Conservation (phyloP, 2,797 vertebrate species). For the Fundulus diaphanus region DNA sequence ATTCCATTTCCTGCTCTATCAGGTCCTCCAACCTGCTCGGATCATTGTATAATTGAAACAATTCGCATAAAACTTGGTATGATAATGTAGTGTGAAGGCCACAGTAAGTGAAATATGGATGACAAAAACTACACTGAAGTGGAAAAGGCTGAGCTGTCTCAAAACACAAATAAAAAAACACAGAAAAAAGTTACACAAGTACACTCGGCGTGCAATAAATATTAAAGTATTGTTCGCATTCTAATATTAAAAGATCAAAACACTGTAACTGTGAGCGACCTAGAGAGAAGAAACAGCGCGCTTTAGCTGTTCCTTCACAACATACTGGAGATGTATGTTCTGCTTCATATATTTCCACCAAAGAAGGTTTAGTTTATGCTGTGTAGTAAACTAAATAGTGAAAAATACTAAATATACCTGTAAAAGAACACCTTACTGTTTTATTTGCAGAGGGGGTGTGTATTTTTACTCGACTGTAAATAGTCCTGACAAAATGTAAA, state of each 20-base stretch:
- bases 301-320: constrained; percentile 3
- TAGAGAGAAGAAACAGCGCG: constrained; percentile 5
- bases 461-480: constrained; percentile 11
- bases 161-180: not conserved
- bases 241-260: not conserved
- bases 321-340: constrained; percentile 9
- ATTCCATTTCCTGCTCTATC: constrained; percentile 83
- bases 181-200: not conserved
- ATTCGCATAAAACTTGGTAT: constrained; percentile 41
- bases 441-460: constrained; percentile 3
- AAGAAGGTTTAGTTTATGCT: not conserved
- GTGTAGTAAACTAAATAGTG: constrained; percentile 1
- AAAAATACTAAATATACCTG: constrained; percentile 1
- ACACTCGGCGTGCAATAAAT: not conserved
- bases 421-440: constrained; percentile 15
- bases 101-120: constrained; percentile 19
- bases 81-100: constrained; percentile 37
- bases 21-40: constrained; percentile 70
- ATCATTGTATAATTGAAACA: constrained; percentile 70
- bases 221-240: not conserved
- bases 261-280: not conserved
- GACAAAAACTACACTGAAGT: constrained; percentile 7
- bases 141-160: not conserved
- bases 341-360: constrained; percentile 4
- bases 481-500: constrained; percentile 22